These are phyloP conservation scores for Salvelinus alpinus DNA, from an alignment of 2,113 vertebrate genomes.

Conservation along the genomic window DNA sequence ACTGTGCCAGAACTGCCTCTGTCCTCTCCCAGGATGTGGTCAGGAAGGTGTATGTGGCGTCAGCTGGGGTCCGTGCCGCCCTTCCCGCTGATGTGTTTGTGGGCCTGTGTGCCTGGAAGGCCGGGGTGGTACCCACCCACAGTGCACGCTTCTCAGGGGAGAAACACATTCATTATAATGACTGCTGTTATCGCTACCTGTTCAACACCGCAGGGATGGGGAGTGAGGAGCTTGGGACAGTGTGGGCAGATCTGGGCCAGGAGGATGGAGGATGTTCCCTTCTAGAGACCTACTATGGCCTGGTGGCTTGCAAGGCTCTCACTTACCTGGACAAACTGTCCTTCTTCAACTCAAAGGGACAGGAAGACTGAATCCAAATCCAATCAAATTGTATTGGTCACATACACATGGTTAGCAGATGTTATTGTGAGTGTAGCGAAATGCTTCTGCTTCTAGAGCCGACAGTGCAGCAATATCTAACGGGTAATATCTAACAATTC, in stretches of 20 bases:
- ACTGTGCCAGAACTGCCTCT: conserved; percentile 79
- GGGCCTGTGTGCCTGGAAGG: conserved; percentile 81
- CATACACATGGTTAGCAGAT: too few species aligned
- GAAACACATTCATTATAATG: conserved; percentile 83
- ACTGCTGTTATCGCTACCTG: conserved; percentile 89
- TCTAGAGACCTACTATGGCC: conserved; percentile 84
- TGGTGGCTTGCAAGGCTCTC: conserved; percentile 85
- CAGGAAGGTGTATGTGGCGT: conserved; percentile 81
- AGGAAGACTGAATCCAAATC: conserved; percentile 16
- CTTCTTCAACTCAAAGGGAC: conserved; percentile 47
- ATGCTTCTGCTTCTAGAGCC: too few species aligned
- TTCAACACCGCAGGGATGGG: conserved; percentile 80
- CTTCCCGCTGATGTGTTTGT: conserved; percentile 80
- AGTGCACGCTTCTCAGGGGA: conserved; percentile 86
- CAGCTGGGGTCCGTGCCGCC: conserved; percentile 45
- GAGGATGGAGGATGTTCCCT: conserved; percentile 69
- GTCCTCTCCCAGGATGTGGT: conserved; percentile 86
- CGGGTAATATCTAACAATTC: too few species aligned
- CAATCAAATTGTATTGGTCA: background rate
- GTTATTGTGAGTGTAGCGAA: too few species aligned
- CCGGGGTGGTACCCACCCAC: conserved; percentile 82
- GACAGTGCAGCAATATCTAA: too few species aligned
- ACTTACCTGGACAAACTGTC: conserved; percentile 86
- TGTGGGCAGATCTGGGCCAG: conserved; percentile 80
- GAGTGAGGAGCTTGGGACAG: conserved; percentile 66